Percentiles rank a stretch among this genome's conserved stretches.
phyloP scores from a whole-genome alignment of 2,113 vertebrate genomes.

The Pao palembangensis region DNA sequence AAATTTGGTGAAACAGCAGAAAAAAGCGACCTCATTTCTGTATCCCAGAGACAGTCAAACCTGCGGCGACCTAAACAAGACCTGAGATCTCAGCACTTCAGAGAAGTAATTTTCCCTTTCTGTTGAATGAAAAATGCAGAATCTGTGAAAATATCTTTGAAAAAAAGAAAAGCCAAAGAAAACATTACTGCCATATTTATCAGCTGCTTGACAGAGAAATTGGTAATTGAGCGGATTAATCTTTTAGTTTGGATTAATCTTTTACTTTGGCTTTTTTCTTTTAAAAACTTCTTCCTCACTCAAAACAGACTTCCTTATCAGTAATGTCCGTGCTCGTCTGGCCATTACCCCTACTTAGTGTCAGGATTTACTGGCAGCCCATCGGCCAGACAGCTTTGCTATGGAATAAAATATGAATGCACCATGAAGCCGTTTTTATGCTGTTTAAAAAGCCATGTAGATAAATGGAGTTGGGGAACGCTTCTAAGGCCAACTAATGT shows the following conservation, averaged over 20 bases:
- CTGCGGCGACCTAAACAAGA: conserved; percentile 60
- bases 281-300: conserved; percentile 32
- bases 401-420: conserved; percentile 74
- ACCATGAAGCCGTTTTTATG: conserved; percentile 58
- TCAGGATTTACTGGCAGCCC: conserved; percentile 71
- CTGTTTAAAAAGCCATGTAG: conserved; percentile 61
- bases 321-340: conserved; percentile 52
- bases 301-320: conserved; percentile 61
- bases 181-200: conserved; percentile 49
- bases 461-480: conserved; percentile 67
- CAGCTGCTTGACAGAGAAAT: conserved; percentile 44
- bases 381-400: conserved; percentile 66
- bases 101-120: conserved; percentile 61
- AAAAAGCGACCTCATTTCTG: conserved; percentile 74
- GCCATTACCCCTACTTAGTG: conserved; percentile 68
- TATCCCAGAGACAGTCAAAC: conserved; percentile 57
- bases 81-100: conserved; percentile 70
- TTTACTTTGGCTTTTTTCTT: too few relatives aligned
- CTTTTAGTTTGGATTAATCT: conserved; percentile 41
- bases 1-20: conserved; percentile 75
- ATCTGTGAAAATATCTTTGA: conserved; percentile 15
- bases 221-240: conserved; percentile 50
- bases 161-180: conserved; percentile 7
- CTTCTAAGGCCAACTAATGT: conserved; percentile 72
- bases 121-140: conserved; percentile 39